phyloP scores from a whole-genome alignment of 2,888 invertebrate genomes.

The Andrena dorsata region DNA sequence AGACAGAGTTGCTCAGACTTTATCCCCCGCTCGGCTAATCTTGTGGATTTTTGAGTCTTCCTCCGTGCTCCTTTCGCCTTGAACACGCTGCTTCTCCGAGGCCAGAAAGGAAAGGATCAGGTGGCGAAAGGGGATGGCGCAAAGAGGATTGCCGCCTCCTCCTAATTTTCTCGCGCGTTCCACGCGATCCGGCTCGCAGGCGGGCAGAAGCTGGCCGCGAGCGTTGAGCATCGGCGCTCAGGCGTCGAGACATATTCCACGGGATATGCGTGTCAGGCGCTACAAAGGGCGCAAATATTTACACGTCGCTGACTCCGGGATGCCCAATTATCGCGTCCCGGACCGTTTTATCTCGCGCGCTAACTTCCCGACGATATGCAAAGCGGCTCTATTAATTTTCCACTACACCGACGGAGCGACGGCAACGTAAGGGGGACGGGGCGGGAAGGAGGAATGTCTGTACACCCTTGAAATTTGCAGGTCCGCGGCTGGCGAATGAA shows the following conservation, averaged over 20 bases:
- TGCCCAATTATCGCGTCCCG: constrained; percentile 78
- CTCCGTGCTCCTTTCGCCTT: neutral
- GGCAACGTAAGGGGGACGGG: neutral
- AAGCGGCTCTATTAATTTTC: constrained; percentile 65
- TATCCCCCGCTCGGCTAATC: constrained; percentile 16
- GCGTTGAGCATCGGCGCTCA: neutral
- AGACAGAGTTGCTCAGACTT: neutral
- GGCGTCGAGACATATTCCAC: constrained; percentile 45
- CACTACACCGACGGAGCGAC: constrained; percentile 24
- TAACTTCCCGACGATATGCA: constrained; percentile 68
- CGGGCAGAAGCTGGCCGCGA: neutral
- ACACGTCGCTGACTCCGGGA: constrained; percentile 53
- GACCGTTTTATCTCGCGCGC: constrained; percentile 73
- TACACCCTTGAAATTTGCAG: constrained; percentile 42
- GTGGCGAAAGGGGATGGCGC: neutral
- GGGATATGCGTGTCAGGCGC: constrained; percentile 44
- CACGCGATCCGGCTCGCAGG: neutral
- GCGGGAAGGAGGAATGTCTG: constrained; percentile 11
- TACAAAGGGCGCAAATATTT: constrained; percentile 73
- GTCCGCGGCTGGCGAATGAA: constrained; percentile 25
- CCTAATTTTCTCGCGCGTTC: constrained; percentile 14
- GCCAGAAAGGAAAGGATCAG: neutral
- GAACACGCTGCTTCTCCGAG: neutral
- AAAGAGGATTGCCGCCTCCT: constrained; percentile 14
- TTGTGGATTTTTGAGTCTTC: neutral